Base-by-base conservation (phyloP, 2,113 vertebrate species). In the Cisticola juncidis region DNA sequence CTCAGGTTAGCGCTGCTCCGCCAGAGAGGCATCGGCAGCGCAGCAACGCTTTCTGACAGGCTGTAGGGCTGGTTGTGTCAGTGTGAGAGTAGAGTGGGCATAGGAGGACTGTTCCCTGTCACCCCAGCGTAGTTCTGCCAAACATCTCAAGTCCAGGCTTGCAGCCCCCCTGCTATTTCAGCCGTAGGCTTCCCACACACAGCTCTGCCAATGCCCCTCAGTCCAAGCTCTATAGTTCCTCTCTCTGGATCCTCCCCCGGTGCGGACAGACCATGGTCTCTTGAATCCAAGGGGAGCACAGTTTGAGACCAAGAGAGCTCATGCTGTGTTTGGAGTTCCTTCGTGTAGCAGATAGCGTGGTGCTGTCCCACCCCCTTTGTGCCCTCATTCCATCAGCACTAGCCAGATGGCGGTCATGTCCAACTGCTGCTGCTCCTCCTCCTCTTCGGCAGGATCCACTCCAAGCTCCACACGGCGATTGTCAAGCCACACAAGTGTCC, bases 401-500 rank as follows among this genome's bases (percentile, higher is more conserved):
- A 96, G 95, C 95, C 94, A 90, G 97, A 95, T 95, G 95, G 96
- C 58, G 88, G 94, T 94, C 96, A 94, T 96, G 96, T 97, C 97
- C 96, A 97, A 96, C 97, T 96, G 96, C 97, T 97, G 97, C 97
- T 97, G 97, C 98, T 98, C 98, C 98, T 98, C 97, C 98, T 98
- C 98, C 98, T 98, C 98, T 98, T 97, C 98, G 98, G 98, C 98
- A 98, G 98, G 98, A 98, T 98, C 96, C 99, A 99, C 96, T 98
- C 92, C 95, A 99, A 99, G 97, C 99, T 99, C 96, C 99, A 99
- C 97, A 99, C 99, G 35, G 99, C 99, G 98, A 98, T 99, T 90
- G 87, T 99, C 97, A 99, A 99, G 98, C 99, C 99, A 56, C 99
- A 99, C 98, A 99, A 99, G 98, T 99, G 99, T 98, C 99, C 99